phyloP scores from a whole-genome alignment of 2,888 invertebrate genomes.

The Caenorhabditis japonica region DNA sequence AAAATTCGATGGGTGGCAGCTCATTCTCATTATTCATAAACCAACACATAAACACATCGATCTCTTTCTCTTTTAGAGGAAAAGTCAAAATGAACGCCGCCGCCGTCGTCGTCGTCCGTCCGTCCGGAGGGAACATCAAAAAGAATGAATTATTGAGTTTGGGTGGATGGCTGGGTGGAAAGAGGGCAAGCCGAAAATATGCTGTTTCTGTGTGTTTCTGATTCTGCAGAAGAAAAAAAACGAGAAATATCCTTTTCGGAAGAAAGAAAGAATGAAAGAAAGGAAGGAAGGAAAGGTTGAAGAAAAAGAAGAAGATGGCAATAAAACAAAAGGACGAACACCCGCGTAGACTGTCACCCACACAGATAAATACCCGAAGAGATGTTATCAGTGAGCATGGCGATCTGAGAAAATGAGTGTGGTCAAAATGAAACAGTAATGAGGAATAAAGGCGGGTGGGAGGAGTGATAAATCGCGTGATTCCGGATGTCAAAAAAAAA shows the following conservation, averaged over 20 bases:
- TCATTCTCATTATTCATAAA: slow-evolving; percentile 36
- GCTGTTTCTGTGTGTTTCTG: slow-evolving; percentile 5
- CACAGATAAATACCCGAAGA: slow-evolving; percentile 24
- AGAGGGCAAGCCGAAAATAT: slow-evolving; percentile 11
- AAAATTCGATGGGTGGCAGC: slow-evolving; percentile 26
- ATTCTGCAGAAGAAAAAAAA: not conserved
- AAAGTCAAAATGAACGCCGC: slow-evolving; percentile 7
- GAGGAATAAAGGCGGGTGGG: too few relatives aligned
- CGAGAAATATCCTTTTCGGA: slow-evolving; percentile 16
- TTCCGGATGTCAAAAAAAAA: too few relatives aligned
- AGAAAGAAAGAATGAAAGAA: not conserved
- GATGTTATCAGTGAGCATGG: slow-evolving; percentile 14
- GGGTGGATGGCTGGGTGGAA: slow-evolving; percentile 16
- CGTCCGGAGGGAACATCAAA: slow-evolving; percentile 36
- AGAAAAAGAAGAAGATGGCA: slow-evolving; percentile 35
- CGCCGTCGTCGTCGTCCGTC: not conserved
- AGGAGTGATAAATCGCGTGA: too few relatives aligned
- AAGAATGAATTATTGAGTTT: slow-evolving; percentile 42
- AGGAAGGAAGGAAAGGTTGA: too few relatives aligned
- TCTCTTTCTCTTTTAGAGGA: slow-evolving; percentile 14
- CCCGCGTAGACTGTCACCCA: slow-evolving; percentile 31
- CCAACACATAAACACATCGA: slow-evolving; percentile 34
- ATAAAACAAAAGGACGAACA: slow-evolving; percentile 49
- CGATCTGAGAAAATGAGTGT: slow-evolving; percentile 15
- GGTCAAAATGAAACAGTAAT: too few relatives aligned